Evolutionary conservation across 2,113 vertebrate genomes (phyloP), one percentile per base, ranked within the genome.

Genomic region (Tachysurus fulvidraco): DNA sequence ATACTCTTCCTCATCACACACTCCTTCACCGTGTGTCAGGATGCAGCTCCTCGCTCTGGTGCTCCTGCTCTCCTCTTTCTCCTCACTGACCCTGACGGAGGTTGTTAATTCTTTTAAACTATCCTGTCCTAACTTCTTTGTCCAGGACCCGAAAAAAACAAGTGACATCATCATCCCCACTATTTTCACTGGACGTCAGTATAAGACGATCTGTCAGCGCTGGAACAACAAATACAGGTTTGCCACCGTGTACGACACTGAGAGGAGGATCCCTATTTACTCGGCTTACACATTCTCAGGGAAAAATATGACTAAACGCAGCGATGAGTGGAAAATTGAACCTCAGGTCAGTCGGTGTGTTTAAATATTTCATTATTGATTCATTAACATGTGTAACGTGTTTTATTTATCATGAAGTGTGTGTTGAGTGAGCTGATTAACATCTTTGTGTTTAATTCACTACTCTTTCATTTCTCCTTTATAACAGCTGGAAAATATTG

Each of bases 311-410:
- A 64, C 11, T 16, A 1, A 1, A 9, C 13, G 80, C 3, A 9
- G 13, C 6, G 25, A 44, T 16, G 14, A 2, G 0, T 87, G 86
- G 80, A 69, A 69, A 36, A 76, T 57, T 74, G 77, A 87, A 54
- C 86, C 80, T 76, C 80, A 87, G 64, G 80, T 83, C 23, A 87
- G 86, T 64, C n/a, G 11, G 21, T 17, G 4, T 77, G 64, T 73
- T 79, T 73, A 21, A 50, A 50, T 50, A 9, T 50, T 50, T 50
- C 46, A 44, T 44, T 41, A 36, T 36, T 69, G 36, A 41, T 71
- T 71, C 36, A 41, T 21, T 71, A 41, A 71, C 30, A 41, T 41
- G 7, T 71, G 30, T 10, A 71, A 36, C 10, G 9, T 64, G 3
- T 13, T 69, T 69, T 14, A 71, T 69, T 69, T 16, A 69, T 69